These are phyloP conservation scores for Gibbula magus DNA, from an alignment of 2,888 invertebrate genomes.

Conservation along the genomic window DNA sequence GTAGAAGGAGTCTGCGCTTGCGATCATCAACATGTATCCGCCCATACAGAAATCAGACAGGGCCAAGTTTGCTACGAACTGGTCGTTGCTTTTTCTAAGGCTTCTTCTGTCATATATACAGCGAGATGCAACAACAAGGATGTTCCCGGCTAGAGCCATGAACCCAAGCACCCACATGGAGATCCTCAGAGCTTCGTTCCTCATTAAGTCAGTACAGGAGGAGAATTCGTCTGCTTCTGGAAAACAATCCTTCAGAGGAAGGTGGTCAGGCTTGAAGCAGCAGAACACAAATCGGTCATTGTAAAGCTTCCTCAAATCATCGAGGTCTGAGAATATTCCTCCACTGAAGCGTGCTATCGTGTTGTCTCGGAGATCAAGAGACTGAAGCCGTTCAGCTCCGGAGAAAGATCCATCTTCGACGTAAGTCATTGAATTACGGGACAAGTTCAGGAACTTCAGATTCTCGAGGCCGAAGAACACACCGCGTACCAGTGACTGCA, in stretches of 20 bases:
- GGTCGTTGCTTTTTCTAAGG: constrained; percentile 18
- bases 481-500: not conserved
- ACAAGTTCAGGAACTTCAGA: constrained; percentile 14
- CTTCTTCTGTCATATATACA: constrained; percentile 50
- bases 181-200: constrained; percentile 38
- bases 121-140: constrained; percentile 43
- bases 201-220: constrained; percentile 55
- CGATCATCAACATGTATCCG: constrained; percentile 51
- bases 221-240: constrained; percentile 47
- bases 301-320: not conserved
- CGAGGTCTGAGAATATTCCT: constrained; percentile 1
- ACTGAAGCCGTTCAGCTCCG: not conserved
- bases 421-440: not conserved
- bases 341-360: not conserved
- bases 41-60: constrained; percentile 50
- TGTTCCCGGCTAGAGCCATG: constrained; percentile 48
- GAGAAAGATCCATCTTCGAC: not conserved
- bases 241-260: constrained; percentile 28
- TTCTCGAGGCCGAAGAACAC: not conserved
- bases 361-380: constrained; percentile 11
- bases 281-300: constrained; percentile 23
- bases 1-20: constrained; percentile 50
- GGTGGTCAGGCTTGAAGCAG: not conserved
- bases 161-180: constrained; percentile 51
- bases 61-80: constrained; percentile 33